Percentiles rank a stretch among this genome's conserved stretches.
These are phyloP conservation scores for Lordiphosa mommai DNA, from an alignment of 1,140 invertebrate genomes.

Conservation along the genomic window DNA sequence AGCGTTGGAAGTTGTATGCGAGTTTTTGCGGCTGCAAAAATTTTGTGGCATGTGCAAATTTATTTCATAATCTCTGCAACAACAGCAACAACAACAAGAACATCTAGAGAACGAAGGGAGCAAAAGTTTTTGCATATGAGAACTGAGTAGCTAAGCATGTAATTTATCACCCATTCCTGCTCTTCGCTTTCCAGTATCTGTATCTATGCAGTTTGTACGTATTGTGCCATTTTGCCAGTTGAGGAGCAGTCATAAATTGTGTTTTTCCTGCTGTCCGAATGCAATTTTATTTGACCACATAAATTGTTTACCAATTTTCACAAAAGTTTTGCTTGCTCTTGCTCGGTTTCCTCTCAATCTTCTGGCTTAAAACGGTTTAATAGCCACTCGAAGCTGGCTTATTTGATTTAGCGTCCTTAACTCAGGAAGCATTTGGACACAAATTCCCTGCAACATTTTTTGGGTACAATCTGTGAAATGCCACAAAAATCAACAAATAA, in stretches of 20 bases:
- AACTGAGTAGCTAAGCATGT: conserved; percentile 33
- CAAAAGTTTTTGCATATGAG: conserved; percentile 34
- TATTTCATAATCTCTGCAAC: conserved; percentile 63
- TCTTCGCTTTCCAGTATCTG: conserved; percentile 19
- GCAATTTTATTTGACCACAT: conserved; percentile 48
- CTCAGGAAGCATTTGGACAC: conserved; percentile 17
- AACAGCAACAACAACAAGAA: conserved; percentile 7
- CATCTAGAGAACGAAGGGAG: neutral
- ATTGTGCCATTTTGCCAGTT: neutral
- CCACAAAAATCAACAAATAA: conserved; percentile 11
- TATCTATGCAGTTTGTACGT: conserved; percentile 31
- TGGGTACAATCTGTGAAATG: conserved; percentile 24
- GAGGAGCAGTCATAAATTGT: conserved; percentile 31
- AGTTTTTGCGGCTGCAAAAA: conserved; percentile 51
- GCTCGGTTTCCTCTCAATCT: conserved; percentile 8
- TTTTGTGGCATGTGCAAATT: conserved; percentile 74
- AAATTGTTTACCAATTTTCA: conserved; percentile 54
- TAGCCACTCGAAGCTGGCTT: conserved; percentile 18
- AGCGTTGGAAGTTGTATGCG: conserved; percentile 30
- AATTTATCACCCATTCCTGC: conserved; percentile 36
- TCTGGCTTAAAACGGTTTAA: conserved; percentile 32
- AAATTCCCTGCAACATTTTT: conserved; percentile 12
- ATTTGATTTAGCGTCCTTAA: conserved; percentile 27
- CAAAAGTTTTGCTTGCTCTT: conserved; percentile 12
- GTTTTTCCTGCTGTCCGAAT: conserved; percentile 15